phyloP scores from a whole-genome alignment of 37 sponge, comb jelly and placozoan species.

The Chondrosia reniformis region DNA sequence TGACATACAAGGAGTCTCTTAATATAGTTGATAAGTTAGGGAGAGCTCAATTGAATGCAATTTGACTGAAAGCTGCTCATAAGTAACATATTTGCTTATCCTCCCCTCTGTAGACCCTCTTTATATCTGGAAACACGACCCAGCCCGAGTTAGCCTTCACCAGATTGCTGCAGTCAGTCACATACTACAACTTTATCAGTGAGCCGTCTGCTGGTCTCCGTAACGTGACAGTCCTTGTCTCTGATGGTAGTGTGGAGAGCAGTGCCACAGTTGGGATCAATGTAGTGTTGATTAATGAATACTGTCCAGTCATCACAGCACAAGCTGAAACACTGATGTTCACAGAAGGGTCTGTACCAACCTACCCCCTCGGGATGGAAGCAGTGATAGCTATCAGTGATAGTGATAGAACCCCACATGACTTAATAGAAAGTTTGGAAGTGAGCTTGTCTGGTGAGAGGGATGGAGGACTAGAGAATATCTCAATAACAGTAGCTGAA shows the following conservation, averaged over 20 bases:
- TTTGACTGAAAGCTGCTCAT: too few relatives aligned
- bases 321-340: not conserved
- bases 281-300: conserved; percentile 12
- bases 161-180: conserved; percentile 20
- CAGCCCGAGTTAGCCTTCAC: conserved; percentile 19
- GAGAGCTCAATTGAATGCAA: too few relatives aligned
- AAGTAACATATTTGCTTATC: too few relatives aligned
- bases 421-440: not conserved
- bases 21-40: too few relatives aligned
- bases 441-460: conserved; percentile 10
- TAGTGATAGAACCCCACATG: conserved; percentile 23
- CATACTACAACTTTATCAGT: conserved; percentile 25
- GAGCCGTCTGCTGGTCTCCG: conserved; percentile 29
- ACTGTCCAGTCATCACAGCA: conserved; percentile 23
- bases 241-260: conserved; percentile 12
- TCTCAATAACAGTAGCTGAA: not conserved
- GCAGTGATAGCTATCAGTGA: conserved; percentile 23
- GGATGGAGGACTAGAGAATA: conserved; percentile 12
- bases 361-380: not conserved
- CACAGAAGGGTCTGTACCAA: conserved; percentile 16
- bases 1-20: too few relatives aligned
- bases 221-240: conserved; percentile 12
- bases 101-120: not conserved
- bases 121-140: conserved; percentile 21
- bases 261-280: not conserved